Evolutionary conservation across 2,113 vertebrate genomes (phyloP).

Genomic region (Hydrolagus affinis): DNA sequence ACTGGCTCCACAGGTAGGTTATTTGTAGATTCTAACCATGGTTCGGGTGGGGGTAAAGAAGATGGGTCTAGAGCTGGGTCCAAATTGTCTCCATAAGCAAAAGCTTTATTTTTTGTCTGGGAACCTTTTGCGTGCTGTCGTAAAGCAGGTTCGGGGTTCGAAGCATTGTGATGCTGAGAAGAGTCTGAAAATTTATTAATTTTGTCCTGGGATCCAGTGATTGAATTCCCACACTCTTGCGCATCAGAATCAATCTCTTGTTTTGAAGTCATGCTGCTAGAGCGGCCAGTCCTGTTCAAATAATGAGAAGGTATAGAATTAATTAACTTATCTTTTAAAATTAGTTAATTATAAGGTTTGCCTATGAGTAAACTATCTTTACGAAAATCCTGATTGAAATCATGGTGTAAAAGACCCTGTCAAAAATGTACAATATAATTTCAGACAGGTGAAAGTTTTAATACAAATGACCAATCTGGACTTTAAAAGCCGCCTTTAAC

Average conservation of each 20-base stretch:
- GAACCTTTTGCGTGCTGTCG: conserved; percentile 83
- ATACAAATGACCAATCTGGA: too few relatives aligned
- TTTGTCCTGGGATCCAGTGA: conserved; percentile 73
- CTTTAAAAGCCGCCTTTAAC: too few relatives aligned
- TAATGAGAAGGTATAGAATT: conserved; percentile 37
- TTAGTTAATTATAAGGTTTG: background rate
- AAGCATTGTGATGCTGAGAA: conserved; percentile 65
- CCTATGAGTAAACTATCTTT: too few relatives aligned
- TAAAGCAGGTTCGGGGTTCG: conserved; percentile 53
- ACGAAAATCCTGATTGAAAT: too few relatives aligned
- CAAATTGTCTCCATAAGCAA: conserved; percentile 90
- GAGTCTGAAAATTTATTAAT: conserved; percentile 69
- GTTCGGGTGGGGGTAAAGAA: conserved; percentile 87
- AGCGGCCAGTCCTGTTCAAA: conserved; percentile 70
- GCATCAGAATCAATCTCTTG: conserved; percentile 87
- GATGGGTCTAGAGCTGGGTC: conserved; percentile 92
- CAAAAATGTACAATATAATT: too few relatives aligned
- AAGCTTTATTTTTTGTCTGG: conserved; percentile 81
- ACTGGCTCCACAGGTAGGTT: conserved; percentile 55
- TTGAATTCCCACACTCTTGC: conserved; percentile 69
- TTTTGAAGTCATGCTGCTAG: conserved; percentile 89
- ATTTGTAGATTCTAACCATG: conserved; percentile 85
- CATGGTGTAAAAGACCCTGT: too few relatives aligned
- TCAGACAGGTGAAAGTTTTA: too few relatives aligned
- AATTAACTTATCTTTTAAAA: background rate